These are phyloP conservation scores for Cotesia congregata DNA, from an alignment of 2,888 invertebrate genomes.

Conservation along the genomic window DNA sequence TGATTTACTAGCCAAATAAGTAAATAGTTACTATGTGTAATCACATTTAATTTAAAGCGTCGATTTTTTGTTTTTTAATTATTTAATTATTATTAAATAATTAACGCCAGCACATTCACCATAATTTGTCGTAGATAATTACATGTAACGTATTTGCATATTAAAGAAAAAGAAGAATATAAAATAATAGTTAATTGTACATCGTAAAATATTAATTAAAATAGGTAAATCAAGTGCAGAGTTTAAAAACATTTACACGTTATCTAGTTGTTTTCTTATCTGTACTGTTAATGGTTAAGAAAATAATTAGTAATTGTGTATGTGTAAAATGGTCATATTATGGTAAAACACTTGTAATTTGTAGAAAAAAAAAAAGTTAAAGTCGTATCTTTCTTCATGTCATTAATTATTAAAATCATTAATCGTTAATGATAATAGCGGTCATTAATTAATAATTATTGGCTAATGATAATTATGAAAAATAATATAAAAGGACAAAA, in stretches of 20 bases:
- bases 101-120: constrained; percentile 44
- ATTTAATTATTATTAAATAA: constrained; percentile 19
- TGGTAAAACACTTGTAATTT: constrained; percentile 20
- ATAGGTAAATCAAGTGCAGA: not conserved
- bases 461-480: not conserved
- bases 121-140: constrained; percentile 40
- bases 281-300: not conserved
- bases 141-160: constrained; percentile 44
- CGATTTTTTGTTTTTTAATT: not conserved
- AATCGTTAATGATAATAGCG: not conserved
- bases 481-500: not conserved
- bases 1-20: constrained; percentile 19
- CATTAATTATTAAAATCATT: not conserved
- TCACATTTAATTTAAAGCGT: constrained; percentile 38
- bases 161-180: constrained; percentile 28
- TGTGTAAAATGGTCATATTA: constrained; percentile 13
- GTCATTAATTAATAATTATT: not conserved
- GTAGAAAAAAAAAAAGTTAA: not conserved
- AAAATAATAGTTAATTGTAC: constrained; percentile 32
- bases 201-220: constrained; percentile 9
- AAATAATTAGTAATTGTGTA: not conserved
- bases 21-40: constrained; percentile 17
- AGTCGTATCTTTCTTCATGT: not conserved
- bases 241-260: constrained; percentile 33
- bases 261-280: constrained; percentile 25